Conservation (phyloP, 2,797 vertebrate genomes). For the Eulemur coronatus region DNA sequence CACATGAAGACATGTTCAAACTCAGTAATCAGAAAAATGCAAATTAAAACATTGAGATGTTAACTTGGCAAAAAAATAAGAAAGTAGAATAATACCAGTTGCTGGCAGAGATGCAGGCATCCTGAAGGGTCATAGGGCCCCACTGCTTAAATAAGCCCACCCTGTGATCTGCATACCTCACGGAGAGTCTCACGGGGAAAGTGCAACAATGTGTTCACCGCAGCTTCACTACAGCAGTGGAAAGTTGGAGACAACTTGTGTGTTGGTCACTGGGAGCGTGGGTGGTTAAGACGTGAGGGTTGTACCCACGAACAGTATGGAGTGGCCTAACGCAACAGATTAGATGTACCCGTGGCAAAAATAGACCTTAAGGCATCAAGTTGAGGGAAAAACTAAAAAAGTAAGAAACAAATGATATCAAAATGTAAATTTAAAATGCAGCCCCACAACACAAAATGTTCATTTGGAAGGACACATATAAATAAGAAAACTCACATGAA, state of each 20-base stretch:
- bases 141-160: not conserved
- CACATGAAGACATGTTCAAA: not conserved
- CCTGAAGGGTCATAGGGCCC: not conserved
- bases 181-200: not conserved
- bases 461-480: not conserved
- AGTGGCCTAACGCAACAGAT: not conserved
- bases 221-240: not conserved
- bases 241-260: not conserved
- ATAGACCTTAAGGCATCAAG: not conserved
- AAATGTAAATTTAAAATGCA: not conserved
- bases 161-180: not conserved
- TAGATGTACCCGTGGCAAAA: not conserved
- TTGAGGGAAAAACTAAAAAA: not conserved
- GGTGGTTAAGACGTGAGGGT: not conserved
- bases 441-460: not conserved
- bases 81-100: not conserved
- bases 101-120: not conserved
- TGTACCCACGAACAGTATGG: not conserved
- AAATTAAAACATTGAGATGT: not conserved
- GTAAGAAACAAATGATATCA: not conserved
- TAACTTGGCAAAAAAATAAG: not conserved
- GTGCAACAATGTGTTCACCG: not conserved
- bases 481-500: not conserved
- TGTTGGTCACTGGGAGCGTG: not conserved
- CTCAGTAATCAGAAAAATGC: not conserved